Conservation (phyloP, 37 sponge, comb jelly and placozoan genomes). For the Petrosia ficiformis region DNA sequence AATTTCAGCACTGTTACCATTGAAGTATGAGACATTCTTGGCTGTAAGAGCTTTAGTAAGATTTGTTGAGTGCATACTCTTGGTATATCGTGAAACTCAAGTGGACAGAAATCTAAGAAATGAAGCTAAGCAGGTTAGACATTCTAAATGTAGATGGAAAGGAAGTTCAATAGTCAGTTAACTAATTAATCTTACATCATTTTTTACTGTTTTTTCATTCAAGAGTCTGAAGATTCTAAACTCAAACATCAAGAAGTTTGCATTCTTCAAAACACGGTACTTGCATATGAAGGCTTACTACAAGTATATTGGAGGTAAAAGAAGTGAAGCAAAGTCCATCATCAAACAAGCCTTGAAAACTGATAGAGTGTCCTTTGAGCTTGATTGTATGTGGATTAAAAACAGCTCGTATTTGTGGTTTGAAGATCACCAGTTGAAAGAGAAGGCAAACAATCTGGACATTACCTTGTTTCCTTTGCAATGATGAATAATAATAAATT, state of each 20-base stretch:
- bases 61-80: conserved; percentile 47
- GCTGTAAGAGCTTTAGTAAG: conserved; percentile 40
- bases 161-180: no score
- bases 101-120: not conserved
- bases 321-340: no score
- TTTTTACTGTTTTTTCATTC: not conserved
- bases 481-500: no score
- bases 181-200: no score
- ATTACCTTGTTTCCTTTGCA: no score
- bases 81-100: conserved; percentile 2
- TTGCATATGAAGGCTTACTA: conserved; percentile 24
- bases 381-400: no score
- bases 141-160: not conserved
- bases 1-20: conserved; percentile 30
- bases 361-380: no score
- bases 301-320: not conserved
- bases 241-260: not conserved
- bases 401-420: no score
- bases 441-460: no score
- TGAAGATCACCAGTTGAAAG: no score
- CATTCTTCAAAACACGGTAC: conserved; percentile 28
- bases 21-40: conserved; percentile 42
- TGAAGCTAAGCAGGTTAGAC: conserved; percentile 23
- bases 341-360: no score
- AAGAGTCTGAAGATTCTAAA: conserved; percentile 35